phyloP scores from a whole-genome alignment of 2,113 vertebrate species.

The Notarius lentiginosus region DNA sequence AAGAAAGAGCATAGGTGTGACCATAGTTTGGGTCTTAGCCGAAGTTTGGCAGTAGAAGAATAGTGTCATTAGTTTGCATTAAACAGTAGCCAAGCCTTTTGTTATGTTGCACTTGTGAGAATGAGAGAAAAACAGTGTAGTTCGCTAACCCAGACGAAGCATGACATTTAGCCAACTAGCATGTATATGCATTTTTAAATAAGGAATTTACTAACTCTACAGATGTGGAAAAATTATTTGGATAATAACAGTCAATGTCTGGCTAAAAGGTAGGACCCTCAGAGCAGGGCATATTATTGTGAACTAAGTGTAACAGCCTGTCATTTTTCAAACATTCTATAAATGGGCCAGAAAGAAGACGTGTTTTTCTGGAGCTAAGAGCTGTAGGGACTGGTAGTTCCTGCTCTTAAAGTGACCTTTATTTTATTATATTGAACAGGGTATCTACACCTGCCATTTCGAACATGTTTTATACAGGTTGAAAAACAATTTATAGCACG shows the following conservation, averaged over 20 bases:
- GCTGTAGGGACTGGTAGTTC: background rate
- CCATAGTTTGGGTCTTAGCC: background rate
- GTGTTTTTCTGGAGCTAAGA: background rate
- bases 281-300: background rate
- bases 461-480: conserved; percentile 45
- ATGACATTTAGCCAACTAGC: background rate
- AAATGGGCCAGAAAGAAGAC: background rate
- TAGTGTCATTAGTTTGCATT: background rate
- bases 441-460: conserved; percentile 32
- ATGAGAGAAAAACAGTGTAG: background rate
- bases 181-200: background rate
- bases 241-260: background rate
- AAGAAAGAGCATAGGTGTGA: background rate
- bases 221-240: background rate
- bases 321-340: background rate
- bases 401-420: conserved; percentile 5
- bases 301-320: background rate
- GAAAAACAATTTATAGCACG: conserved; percentile 41
- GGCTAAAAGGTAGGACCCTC: background rate
- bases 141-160: background rate
- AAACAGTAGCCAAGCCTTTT: background rate
- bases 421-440: conserved; percentile 23
- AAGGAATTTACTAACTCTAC: background rate
- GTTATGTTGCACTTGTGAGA: background rate
- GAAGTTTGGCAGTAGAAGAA: background rate